Conservation (phyloP, 2,888 invertebrate species). For the Micropterix aruncella region DNA sequence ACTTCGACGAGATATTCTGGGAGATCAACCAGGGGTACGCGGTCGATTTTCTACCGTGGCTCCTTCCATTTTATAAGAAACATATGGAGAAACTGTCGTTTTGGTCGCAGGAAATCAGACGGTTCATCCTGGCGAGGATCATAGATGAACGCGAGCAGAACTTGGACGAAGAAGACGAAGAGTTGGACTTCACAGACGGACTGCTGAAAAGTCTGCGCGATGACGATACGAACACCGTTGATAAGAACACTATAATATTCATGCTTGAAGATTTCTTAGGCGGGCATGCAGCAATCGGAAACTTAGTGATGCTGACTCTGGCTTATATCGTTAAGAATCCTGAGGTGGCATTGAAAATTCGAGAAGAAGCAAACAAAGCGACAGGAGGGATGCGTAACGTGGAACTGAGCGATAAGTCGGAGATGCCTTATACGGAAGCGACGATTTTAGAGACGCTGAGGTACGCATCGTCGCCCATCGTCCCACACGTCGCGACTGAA, state of each 20-base stretch:
- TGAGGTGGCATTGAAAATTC: constrained; percentile 48
- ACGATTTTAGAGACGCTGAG: constrained; percentile 68
- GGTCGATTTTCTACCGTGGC: constrained; percentile 74
- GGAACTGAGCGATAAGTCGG: constrained; percentile 47
- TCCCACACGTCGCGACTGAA: constrained; percentile 76
- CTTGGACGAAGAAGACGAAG: constrained; percentile 43
- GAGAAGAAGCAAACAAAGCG: constrained; percentile 50
- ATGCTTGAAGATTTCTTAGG: constrained; percentile 80
- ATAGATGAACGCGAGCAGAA: constrained; percentile 42
- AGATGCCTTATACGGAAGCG: constrained; percentile 69
- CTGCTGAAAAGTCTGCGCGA: constrained; percentile 54
- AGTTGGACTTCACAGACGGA: constrained; percentile 70
- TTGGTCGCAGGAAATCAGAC: constrained; percentile 56
- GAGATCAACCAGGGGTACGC: constrained; percentile 84
- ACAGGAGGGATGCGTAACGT: constrained; percentile 42
- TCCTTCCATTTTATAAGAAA: constrained; percentile 54
- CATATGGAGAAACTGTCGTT: constrained; percentile 52
- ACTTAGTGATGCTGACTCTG: constrained; percentile 64
- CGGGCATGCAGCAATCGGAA: constrained; percentile 79
- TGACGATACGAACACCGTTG: constrained; percentile 46
- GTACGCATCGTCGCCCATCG: constrained; percentile 74
- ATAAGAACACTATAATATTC: constrained; percentile 65
- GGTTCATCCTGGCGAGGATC: constrained; percentile 60
- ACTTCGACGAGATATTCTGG: constrained; percentile 81
- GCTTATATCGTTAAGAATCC: constrained; percentile 54